Base-by-base conservation (phyloP, 2,888 invertebrate genomes). In the Priocnemis perturbator region DNA sequence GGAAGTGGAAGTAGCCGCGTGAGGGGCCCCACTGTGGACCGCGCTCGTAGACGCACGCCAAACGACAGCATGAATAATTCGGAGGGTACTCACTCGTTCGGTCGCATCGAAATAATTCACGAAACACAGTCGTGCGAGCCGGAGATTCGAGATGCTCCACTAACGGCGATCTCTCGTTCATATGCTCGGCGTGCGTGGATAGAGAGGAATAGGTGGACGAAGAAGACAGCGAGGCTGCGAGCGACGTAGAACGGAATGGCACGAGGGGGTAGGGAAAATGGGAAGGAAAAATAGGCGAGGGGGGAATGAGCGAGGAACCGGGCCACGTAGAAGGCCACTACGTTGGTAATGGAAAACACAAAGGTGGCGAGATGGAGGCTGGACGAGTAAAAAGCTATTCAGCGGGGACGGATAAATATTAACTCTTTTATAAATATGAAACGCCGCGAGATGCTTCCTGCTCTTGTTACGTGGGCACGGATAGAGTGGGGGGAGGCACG, bases 371-470 rank as follows among this genome's bases (percentile, higher is more conserved):
- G 37, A 37, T 37, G 37, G 37, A 37, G 37, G 37, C 37, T 11
- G 37, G 69, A 60, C 48, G 64, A 64, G 64, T 66, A 66, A 76
- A 78, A 71, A 69, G 74, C 72, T 69, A 80, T 75, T 59, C 68
- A 63, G 56, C 66, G 55, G 69, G 63, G 71, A 47, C 64, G 64
- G 62, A 82, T 74, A 81, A 79, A 81, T 79, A 79, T 81, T 81
- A 79, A 79, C 69, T 71, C 76, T 81, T 81, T 79, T 81, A 81
- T 79, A 81, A 79, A 79, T 79, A 76, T 79, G 76, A 81, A 79
- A 79, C 72, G 69, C 67, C 21, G 60, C 53, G 53, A 53, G 64
- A 60, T 65, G 56, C 60, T 37, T 37, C 37, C 76, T 68, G 61
- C 68, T 69, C 69, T 66, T 71, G 76, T 71, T 69, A 62, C 62